These are phyloP conservation scores for Buathra laborator DNA, from an alignment of 2,888 invertebrate genomes.

Conservation along the genomic window DNA sequence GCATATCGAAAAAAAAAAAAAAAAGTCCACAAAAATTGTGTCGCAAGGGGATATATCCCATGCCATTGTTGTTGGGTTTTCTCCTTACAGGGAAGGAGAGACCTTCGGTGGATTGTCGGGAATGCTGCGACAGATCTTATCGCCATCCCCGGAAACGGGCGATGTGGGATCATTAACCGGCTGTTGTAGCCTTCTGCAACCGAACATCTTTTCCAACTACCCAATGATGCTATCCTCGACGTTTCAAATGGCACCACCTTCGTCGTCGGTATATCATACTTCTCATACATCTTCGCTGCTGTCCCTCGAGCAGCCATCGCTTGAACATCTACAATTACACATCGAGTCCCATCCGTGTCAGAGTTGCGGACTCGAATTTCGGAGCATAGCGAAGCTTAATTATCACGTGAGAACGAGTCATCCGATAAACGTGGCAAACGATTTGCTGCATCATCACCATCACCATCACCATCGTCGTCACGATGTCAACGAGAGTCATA, in stretches of 20 bases:
- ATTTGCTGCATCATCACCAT: constrained; percentile 62
- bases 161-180: constrained; percentile 73
- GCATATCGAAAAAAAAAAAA: constrained; percentile 35
- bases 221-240: constrained; percentile 77
- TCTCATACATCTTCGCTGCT: constrained; percentile 68
- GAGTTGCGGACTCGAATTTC: constrained; percentile 82
- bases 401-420: constrained; percentile 82
- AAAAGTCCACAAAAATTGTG: constrained; percentile 45
- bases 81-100: constrained; percentile 83
- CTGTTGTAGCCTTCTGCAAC: constrained; percentile 78
- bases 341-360: constrained; percentile 81
- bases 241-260: constrained; percentile 75
- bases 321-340: constrained; percentile 79
- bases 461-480: constrained; percentile 70
- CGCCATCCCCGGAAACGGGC: constrained; percentile 82
- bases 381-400: constrained; percentile 81
- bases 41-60: constrained; percentile 58
- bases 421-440: constrained; percentile 60
- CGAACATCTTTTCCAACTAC: constrained; percentile 78
- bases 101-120: constrained; percentile 84
- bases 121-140: constrained; percentile 84
- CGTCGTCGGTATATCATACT: constrained; percentile 70
- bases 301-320: constrained; percentile 64
- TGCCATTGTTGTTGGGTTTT: constrained; percentile 76
- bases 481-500: constrained; percentile 73